phyloP scores from a whole-genome alignment of 2,113 vertebrate genomes.

The Microtus oregoni region DNA sequence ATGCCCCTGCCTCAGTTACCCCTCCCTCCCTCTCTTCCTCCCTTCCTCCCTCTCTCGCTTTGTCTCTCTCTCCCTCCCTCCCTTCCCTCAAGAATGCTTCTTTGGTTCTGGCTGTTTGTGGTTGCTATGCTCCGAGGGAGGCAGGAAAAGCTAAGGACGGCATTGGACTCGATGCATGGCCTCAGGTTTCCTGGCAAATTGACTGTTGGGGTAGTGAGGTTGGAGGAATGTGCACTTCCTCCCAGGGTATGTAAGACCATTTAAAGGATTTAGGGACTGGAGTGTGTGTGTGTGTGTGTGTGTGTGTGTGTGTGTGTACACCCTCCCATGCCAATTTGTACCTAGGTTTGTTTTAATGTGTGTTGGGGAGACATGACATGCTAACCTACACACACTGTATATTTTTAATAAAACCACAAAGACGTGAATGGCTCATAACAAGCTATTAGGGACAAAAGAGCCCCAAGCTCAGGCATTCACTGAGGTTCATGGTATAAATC shows the following conservation, averaged over 20 bases:
- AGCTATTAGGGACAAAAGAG: neutral
- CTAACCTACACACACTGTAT: neutral
- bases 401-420: neutral
- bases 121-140: neutral
- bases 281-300: neutral
- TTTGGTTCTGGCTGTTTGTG: neutral
- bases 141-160: neutral
- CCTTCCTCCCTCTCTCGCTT: fast-evolving
- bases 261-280: neutral
- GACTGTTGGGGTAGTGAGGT: neutral
- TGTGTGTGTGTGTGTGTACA: neutral
- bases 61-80: neutral
- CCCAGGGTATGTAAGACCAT: no score
- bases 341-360: neutral
- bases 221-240: fast-evolving
- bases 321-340: no score
- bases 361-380: neutral
- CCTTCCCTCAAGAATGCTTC: neutral
- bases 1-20: constrained; percentile 69
- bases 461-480: neutral
- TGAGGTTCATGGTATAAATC: neutral
- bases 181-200: neutral
- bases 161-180: neutral
- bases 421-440: neutral
- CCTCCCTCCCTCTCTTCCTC: neutral